These are phyloP conservation scores for Palloptera scutellata DNA, from an alignment of 2,888 invertebrate species.

Conservation along the genomic window DNA sequence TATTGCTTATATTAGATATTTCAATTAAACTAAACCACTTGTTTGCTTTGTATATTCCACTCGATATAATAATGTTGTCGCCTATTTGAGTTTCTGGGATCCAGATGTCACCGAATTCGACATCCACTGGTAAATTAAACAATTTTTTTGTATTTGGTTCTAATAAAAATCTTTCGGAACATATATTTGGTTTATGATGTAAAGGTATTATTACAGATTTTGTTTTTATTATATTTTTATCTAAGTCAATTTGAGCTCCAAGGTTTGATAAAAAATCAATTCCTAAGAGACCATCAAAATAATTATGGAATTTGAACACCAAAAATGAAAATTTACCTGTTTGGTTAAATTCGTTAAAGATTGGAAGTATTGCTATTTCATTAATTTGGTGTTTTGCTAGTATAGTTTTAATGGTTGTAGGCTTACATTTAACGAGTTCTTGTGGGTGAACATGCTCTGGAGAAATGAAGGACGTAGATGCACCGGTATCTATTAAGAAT, in stretches of 20 bases:
- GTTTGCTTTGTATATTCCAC: too few species aligned
- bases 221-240: too few species aligned
- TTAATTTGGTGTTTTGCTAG: conserved; percentile 11
- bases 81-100: too few species aligned
- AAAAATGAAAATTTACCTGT: conserved; percentile 11
- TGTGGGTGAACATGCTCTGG: conserved; percentile 30
- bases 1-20: not conserved
- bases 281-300: conserved; percentile 14
- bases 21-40: not conserved
- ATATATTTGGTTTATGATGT: conserved; percentile 8
- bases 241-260: conserved; percentile 11
- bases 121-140: too few species aligned
- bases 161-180: not conserved
- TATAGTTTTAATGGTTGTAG: not conserved
- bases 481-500: conserved; percentile 19
- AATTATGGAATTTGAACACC: conserved; percentile 12
- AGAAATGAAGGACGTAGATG: conserved; percentile 30
- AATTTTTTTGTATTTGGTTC: not conserved
- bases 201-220: not conserved
- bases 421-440: conserved; percentile 7
- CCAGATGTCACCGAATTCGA: too few species aligned
- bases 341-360: conserved; percentile 26
- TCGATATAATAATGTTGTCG: too few species aligned
- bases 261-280: conserved; percentile 2
- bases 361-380: conserved; percentile 17